Conservation (phyloP, 2,797 vertebrate genomes). For the Scolopax bukidnonensis region DNA sequence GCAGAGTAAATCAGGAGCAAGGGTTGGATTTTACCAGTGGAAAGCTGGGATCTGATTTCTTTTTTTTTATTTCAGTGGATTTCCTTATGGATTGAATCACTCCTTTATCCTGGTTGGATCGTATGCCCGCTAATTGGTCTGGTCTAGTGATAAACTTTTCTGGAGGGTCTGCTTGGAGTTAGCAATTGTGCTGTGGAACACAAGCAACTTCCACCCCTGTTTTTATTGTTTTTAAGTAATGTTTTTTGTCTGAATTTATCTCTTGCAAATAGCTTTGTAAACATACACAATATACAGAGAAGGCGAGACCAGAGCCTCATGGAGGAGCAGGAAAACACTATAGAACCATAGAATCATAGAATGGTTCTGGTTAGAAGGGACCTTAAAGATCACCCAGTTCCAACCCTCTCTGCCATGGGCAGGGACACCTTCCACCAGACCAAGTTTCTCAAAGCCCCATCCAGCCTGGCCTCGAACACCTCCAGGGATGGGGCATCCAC, state of each 20-base stretch:
- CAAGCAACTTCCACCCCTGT: background rate
- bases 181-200: background rate
- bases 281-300: background rate
- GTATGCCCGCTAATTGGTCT: background rate
- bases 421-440: no score
- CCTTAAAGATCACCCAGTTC: no score
- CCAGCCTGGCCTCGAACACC: no score
- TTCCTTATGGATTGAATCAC: background rate
- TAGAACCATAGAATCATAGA: no score
- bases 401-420: no score
- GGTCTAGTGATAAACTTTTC: background rate
- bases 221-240: background rate
- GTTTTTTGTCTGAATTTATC: background rate
- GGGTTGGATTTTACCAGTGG: background rate
- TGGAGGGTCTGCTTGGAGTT: background rate
- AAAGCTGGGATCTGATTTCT: background rate
- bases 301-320: background rate
- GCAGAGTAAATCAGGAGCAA: background rate
- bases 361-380: no score
- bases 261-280: background rate
- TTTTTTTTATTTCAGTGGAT: background rate
- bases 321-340: background rate
- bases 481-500: no score
- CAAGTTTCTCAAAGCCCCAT: no score
- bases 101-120: background rate